A percentile compares a stretch with the other conserved stretches of the same genome.
phyloP scores from a whole-genome alignment of 2,888 invertebrate genomes.

The Tetranychus piercei region DNA sequence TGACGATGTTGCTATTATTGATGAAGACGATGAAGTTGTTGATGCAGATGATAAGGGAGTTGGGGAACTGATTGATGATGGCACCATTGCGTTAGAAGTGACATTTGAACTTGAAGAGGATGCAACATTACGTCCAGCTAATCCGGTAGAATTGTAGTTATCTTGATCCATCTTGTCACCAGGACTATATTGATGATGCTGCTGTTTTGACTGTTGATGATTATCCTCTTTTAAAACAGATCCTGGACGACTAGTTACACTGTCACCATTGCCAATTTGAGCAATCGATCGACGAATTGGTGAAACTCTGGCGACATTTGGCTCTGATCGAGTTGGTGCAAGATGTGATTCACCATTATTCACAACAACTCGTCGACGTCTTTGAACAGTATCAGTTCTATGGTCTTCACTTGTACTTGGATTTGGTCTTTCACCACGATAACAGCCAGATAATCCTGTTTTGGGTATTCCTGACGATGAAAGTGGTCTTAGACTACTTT shows the following conservation, averaged over 20 bases:
- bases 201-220: not conserved
- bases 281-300: slow-evolving; percentile 8
- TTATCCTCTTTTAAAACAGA: not conserved
- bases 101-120: not conserved
- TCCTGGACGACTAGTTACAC: not conserved
- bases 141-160: not conserved
- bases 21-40: not conserved
- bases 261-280: not conserved
- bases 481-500: slow-evolving; percentile 4
- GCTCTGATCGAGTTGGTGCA: not conserved
- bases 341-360: not conserved
- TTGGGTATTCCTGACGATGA: slow-evolving; percentile 5
- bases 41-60: not conserved
- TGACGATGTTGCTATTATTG: not conserved
- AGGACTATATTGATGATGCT: not conserved
- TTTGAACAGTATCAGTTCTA: not conserved
- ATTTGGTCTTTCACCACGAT: not conserved
- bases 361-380: not conserved
- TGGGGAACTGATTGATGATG: not conserved
- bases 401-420: not conserved
- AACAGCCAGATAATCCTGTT: not conserved
- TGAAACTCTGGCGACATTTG: slow-evolving; percentile 14
- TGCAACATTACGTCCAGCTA: not conserved
- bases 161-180: not conserved
- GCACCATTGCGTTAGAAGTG: not conserved